A percentile compares a stretch with the other conserved stretches of the same genome.
phyloP scores from a whole-genome alignment of 2,888 invertebrate species.

The Drosophila pseudotakahashii region DNA sequence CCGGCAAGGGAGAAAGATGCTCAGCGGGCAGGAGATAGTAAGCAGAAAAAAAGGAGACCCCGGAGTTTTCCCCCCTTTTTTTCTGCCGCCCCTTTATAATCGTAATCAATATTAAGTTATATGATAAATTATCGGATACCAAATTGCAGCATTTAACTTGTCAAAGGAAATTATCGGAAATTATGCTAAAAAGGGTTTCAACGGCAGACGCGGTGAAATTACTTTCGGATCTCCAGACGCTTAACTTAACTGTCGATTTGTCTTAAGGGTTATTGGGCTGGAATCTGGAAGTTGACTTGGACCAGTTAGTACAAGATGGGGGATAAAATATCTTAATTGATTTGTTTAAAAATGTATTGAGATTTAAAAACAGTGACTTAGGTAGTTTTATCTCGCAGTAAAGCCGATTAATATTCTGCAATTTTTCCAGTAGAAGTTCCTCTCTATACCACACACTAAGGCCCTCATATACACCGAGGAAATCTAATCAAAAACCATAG shows the following conservation, averaged over 20 bases:
- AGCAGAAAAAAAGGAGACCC: background rate
- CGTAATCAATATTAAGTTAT: constrained; percentile 79
- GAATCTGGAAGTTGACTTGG: background rate
- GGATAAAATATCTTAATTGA: background rate
- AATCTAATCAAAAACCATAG: constrained; percentile 3
- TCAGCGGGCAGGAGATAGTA: background rate
- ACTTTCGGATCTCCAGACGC: constrained; percentile 17
- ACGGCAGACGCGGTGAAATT: constrained; percentile 7
- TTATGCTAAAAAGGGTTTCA: constrained; percentile 59
- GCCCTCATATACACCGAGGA: background rate
- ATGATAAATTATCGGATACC: constrained; percentile 81
- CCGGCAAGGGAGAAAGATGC: constrained; percentile 15
- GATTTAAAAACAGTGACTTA: background rate
- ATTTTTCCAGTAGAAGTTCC: background rate
- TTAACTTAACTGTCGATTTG: constrained; percentile 42
- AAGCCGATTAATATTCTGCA: no score
- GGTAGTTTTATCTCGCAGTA: no score
- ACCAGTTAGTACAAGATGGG: background rate
- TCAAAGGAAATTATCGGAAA: constrained; percentile 81
- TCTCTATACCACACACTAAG: background rate
- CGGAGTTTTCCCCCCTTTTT: constrained; percentile 6
- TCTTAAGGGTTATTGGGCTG: constrained; percentile 34
- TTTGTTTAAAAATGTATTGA: background rate
- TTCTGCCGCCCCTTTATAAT: constrained; percentile 51
- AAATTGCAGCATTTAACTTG: constrained; percentile 82